Conservation (phyloP, 1,140 invertebrate species). For the Mycetomoellerius zeteki region DNA sequence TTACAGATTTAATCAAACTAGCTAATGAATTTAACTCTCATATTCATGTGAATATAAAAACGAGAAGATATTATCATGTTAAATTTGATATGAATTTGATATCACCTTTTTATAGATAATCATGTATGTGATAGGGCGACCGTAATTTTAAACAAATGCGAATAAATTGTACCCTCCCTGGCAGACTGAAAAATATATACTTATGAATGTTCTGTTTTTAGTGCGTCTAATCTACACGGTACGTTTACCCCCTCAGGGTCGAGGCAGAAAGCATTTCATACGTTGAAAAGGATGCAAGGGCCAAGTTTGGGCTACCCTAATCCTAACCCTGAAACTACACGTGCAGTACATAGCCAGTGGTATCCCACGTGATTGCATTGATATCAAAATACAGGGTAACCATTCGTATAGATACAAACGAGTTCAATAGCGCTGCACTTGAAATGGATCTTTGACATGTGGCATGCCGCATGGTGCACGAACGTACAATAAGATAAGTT, state of each 20-base stretch:
- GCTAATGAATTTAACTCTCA: background rate
- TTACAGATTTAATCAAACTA: background rate
- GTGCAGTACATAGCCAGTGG: constrained; percentile 63
- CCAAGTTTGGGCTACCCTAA: background rate
- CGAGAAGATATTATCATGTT: background rate
- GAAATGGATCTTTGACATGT: constrained; percentile 73
- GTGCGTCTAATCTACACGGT: constrained; percentile 66
- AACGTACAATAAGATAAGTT: background rate
- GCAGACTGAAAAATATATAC: background rate
- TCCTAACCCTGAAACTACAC: constrained; percentile 56
- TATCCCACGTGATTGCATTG: constrained; percentile 64
- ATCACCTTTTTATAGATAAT: background rate
- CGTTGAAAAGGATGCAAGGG: constrained; percentile 29
- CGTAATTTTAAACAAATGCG: constrained; percentile 51
- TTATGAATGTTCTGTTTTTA: constrained; percentile 61
- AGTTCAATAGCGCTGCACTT: constrained; percentile 72
- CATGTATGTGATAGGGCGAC: background rate
- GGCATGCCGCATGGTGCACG: constrained; percentile 68
- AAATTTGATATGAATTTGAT: constrained; percentile 8
- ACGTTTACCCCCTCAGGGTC: constrained; percentile 51
- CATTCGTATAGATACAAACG: constrained; percentile 60
- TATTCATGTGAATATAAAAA: constrained; percentile 1
- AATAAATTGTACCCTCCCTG: constrained; percentile 27
- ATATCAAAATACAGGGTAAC: constrained; percentile 73
- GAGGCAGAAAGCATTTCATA: constrained; percentile 8